Evolutionary conservation across 1,140 invertebrate species (phyloP).

Genomic region (Drosophila subobscura): DNA sequence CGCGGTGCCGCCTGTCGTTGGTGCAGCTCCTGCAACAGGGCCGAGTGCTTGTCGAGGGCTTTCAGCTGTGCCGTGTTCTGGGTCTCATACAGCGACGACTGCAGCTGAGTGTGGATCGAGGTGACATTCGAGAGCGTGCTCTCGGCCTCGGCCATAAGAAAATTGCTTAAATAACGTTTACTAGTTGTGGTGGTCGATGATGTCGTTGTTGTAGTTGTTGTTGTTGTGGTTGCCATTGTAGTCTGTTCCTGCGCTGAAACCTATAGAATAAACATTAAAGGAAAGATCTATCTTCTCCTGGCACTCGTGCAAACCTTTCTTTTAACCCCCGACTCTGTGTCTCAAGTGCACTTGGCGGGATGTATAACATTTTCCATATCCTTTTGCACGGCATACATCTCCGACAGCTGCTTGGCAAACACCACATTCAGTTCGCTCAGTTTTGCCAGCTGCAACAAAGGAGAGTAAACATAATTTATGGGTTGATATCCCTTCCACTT

Average conservation of each 20-base stretch:
- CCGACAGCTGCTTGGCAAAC: constrained; percentile 76
- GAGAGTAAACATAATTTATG: background rate
- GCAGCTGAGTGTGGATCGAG: constrained; percentile 81
- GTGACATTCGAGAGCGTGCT: constrained; percentile 83
- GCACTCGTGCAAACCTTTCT: constrained; percentile 59
- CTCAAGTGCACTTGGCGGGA: constrained; percentile 83
- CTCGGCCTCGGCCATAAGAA: constrained; percentile 73
- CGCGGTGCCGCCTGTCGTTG: constrained; percentile 61
- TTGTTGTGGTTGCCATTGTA: constrained; percentile 67
- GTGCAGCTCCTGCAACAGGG: constrained; percentile 73
- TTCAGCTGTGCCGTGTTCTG: constrained; percentile 64
- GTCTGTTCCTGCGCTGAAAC: constrained; percentile 79
- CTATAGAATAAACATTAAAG: constrained; percentile 18
- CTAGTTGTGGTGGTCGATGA: constrained; percentile 69
- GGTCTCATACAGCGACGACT: constrained; percentile 80
- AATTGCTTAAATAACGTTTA: constrained; percentile 80
- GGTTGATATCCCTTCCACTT: background rate
- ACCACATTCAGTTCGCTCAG: constrained; percentile 75
- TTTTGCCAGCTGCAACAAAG: constrained; percentile 70
- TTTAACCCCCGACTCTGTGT: constrained; percentile 69
- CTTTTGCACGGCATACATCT: constrained; percentile 84
- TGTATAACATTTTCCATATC: constrained; percentile 85
- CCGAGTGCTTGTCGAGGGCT: constrained; percentile 75
- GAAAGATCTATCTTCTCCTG: too few species aligned
- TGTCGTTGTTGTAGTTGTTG: constrained; percentile 74